phyloP scores from a whole-genome alignment of 2,113 vertebrate genomes.

The Cricetomys ansorgei region DNA sequence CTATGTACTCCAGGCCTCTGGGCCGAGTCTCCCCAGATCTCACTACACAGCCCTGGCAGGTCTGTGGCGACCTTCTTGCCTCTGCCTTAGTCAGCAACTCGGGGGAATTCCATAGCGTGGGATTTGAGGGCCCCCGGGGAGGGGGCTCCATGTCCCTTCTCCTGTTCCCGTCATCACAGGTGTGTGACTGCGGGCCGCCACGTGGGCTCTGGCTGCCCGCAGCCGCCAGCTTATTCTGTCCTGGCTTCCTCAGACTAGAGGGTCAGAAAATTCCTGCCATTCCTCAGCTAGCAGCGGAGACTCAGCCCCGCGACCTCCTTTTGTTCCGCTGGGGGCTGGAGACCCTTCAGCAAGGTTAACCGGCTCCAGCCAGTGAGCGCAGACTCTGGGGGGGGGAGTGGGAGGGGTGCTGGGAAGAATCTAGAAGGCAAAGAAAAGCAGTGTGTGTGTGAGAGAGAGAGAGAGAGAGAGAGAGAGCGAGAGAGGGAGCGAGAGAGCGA shows the following conservation, averaged over 20 bases:
- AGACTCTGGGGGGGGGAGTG: not conserved
- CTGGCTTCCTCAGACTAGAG: constrained; percentile 68
- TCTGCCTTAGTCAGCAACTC: not conserved
- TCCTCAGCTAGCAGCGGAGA: constrained; percentile 77
- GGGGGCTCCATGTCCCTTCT: not conserved
- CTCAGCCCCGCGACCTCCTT: constrained; percentile 77
- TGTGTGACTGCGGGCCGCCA: no score
- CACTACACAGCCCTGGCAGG: not conserved
- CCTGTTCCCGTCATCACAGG: not conserved
- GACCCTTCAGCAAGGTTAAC: constrained; percentile 63
- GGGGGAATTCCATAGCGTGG: not conserved
- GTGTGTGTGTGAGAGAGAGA: not conserved
- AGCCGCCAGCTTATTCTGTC: not conserved
- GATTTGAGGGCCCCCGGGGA: not conserved
- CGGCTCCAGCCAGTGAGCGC: constrained; percentile 38
- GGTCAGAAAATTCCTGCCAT: constrained; percentile 83
- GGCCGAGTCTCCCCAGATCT: not conserved
- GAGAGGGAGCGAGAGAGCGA: not conserved
- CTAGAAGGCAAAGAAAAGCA: not conserved
- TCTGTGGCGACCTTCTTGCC: not conserved
- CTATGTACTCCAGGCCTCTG: not conserved
- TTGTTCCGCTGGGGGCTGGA: constrained; percentile 73
- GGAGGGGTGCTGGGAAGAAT: not conserved
- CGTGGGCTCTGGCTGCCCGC: constrained; percentile 30
- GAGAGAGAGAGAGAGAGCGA: not conserved